phyloP scores from a whole-genome alignment of 2,888 invertebrate genomes.

The Leptopterna dolabrata region DNA sequence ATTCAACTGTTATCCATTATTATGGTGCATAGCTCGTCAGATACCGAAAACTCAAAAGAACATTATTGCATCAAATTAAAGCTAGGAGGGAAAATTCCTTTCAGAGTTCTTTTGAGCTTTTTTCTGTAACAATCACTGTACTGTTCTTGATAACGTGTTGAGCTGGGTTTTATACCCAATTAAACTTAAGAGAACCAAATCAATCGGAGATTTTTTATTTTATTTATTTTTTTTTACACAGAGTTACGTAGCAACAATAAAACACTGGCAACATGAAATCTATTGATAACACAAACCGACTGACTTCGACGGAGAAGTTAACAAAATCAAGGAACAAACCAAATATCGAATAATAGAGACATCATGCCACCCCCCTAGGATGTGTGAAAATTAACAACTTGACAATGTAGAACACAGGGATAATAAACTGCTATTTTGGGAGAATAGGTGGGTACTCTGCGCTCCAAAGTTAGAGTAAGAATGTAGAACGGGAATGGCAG shows the following conservation, averaged over 20 bases:
- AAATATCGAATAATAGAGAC: neutral
- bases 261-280: slow-evolving; percentile 5
- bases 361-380: neutral
- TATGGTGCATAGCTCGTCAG: neutral
- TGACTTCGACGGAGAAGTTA: neutral
- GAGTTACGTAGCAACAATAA: neutral
- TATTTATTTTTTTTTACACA: too few relatives aligned
- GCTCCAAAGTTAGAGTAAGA: too few relatives aligned
- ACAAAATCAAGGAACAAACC: slow-evolving; percentile 11
- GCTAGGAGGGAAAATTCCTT: neutral
- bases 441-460: too few relatives aligned
- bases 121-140: neutral
- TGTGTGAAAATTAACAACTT: neutral
- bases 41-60: slow-evolving; percentile 10
- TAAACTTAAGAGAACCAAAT: too few relatives aligned
- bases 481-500: too few relatives aligned
- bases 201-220: neutral
- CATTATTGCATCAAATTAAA: slow-evolving; percentile 34
- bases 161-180: neutral
- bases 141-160: neutral
- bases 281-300: neutral
- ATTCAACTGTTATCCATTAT: neutral
- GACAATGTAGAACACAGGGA: neutral
- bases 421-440: too few relatives aligned
- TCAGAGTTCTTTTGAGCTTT: slow-evolving; percentile 6